Evolutionary conservation across 2,888 invertebrate genomes (phyloP), one percentile per base, ranked within the genome.

Genomic region (Drosophila helvetica): DNA sequence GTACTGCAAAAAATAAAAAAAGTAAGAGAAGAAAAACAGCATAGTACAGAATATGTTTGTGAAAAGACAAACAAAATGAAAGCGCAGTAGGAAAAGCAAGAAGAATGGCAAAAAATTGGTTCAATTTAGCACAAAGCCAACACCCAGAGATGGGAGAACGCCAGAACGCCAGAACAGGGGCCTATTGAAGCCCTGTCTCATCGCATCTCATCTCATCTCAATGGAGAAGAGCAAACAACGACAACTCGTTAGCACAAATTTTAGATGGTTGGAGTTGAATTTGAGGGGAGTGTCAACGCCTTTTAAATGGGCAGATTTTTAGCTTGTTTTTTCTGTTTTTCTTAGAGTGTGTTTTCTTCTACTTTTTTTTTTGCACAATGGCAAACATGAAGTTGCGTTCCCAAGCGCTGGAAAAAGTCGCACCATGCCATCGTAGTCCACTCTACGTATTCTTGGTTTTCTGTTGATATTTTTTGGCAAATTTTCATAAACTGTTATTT

Each of bases 401-500:
- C 61, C 66, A 74, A 79, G 64, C 73, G 65, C 50, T 58, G 66
- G 84, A 79, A 83, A 87, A 83, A 83, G 83, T 87, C 78, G 77
- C 30, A 66, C 38, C 46, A 18, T 33, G 25, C 46, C 56, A 47
- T 10, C 57, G 52, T 45, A 53, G 54, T 38, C 52, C 57, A 25
- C 68, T 62, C 38, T 65, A 27, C 54, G 63, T 43, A 43, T 69
- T 47, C 27, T 56, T 53, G 67, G 63, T 61, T 61, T 78, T 64
- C 55, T 62, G 58, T 63, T 80, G 80, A 75, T 85, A 80, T 86
- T 86, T 88, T 87, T 85, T 85, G 85, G 87, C 85, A 86, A 86
- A 86, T 88, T 85, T 86, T 87, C 89, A 88, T 87, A 85, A 85
- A 88, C 88, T 85, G 77, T 81, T 85, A 85, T 81, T 87, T 88